A percentile compares a stretch with the other conserved stretches of the same genome.
Conservation (phyloP, 2,113 vertebrate species). For the Acinonyx jubatus region DNA sequence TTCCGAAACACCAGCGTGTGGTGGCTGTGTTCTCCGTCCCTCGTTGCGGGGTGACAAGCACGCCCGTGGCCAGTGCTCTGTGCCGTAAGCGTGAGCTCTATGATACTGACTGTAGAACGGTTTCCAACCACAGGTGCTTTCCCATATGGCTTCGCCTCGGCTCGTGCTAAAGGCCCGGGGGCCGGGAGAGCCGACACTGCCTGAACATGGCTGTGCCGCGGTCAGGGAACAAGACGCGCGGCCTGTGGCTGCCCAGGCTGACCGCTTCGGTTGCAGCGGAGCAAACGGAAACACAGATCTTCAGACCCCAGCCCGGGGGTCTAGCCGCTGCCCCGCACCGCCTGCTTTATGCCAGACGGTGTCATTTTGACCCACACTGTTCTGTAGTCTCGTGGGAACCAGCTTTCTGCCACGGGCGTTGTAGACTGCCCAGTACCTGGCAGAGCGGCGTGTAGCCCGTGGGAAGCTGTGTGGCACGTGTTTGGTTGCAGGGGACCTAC, state of each 20-base stretch:
- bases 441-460: fast-evolving
- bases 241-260: fast-evolving
- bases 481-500: neutral
- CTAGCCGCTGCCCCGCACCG: fast-evolving
- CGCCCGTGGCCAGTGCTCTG: neutral
- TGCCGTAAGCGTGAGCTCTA: fast-evolving
- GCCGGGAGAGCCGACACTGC: neutral
- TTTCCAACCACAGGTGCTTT: neutral
- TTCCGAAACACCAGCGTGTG: neutral
- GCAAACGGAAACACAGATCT: fast-evolving
- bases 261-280: neutral
- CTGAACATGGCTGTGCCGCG: neutral
- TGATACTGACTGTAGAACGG: fast-evolving
- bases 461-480: neutral
- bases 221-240: neutral
- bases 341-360: fast-evolving
- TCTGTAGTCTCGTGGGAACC: neutral
- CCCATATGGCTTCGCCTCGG: neutral
- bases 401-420: fast-evolving
- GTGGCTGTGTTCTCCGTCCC: neutral
- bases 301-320: neutral
- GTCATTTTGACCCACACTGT: fast-evolving
- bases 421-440: no score
- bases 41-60: no score
- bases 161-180: neutral